Evolutionary conservation across 2,888 invertebrate genomes (phyloP), one percentile per base, ranked within the genome.

Genomic region (Encarsia formosa): DNA sequence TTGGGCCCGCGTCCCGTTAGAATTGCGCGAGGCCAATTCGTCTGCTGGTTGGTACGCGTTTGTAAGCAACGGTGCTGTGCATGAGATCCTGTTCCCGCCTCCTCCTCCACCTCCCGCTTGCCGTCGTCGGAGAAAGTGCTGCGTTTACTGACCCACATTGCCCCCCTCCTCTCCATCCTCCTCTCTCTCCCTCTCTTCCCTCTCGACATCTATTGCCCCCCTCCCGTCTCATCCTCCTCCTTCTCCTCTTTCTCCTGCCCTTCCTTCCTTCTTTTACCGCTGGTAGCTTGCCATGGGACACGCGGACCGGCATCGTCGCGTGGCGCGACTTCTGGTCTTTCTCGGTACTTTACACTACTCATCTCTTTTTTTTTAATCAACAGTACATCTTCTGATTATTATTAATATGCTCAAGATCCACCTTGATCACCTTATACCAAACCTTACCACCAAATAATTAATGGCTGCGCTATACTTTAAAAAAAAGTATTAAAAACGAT

Each of bases 131-230:
- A 70, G 71, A 71, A 71, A 71, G 71, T 71, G 70, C 63, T 66
- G 63, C 68, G 65, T 70, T 70, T 71, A 70, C 71, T 71, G 71
- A 71, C 71, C 71, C 69, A 71, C 70, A 71, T 71, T 71, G 69
- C 66, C 31, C 55, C 43, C 48, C 49, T 49, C 39, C 49, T 49
- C 57, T 47, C 50, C 52, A 41, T 47, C 39, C 6, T 32, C 5
- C 37, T 31, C 34, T 15, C 35, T 29, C n/a, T 51, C 38, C 56
- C 32, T 31, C 19, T 15, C n/a, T 18, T 22, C 15, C 9, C 29
- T 9, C 20, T 32, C 19, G 15, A 11, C 11, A 23, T 41, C 16
- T 34, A 13, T 26, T 20, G 0, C 37, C 16, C n/a, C 18, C 15
- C 18, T 15, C 22, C 37, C 39, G 16, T 32, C n/a, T 13, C n/a